phyloP scores from a whole-genome alignment of 2,888 invertebrate species.

The Omphaloscelis lunosa region DNA sequence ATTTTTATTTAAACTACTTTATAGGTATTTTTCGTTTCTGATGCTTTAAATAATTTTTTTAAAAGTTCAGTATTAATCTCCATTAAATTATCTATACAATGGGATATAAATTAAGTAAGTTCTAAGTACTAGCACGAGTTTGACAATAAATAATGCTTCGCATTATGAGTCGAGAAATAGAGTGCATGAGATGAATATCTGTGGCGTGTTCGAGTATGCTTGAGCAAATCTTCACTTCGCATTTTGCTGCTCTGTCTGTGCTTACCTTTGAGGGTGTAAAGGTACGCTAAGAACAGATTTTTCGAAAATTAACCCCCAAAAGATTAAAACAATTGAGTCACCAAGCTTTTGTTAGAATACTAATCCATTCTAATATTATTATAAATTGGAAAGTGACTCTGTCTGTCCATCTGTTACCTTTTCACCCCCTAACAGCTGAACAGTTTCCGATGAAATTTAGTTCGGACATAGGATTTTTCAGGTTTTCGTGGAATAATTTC shows the following conservation, averaged over 20 bases:
- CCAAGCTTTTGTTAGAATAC: not conserved
- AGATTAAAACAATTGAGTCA: not conserved
- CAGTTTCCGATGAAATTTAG: not conserved
- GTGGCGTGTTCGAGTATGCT: not conserved
- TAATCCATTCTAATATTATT: not conserved
- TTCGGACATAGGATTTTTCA: not conserved
- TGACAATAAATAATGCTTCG: no score
- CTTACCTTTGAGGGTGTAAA: not conserved
- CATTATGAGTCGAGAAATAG: no score
- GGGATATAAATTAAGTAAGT: no score
- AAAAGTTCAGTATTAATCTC: no score
- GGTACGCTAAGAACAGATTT: not conserved
- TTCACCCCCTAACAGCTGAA: not conserved
- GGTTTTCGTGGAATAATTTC: not conserved
- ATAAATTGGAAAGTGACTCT: not conserved
- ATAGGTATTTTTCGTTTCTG: no score
- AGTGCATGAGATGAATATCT: not conserved
- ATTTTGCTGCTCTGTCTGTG: not conserved
- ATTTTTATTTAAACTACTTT: no score
- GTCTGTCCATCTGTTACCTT: not conserved
- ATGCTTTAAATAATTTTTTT: no score
- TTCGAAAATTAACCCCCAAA: not conserved
- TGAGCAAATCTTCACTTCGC: not conserved
- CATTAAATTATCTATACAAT: no score
- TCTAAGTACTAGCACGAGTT: no score